Base-by-base conservation (phyloP, 2,113 vertebrate species). In the Nannospalax galili region DNA sequence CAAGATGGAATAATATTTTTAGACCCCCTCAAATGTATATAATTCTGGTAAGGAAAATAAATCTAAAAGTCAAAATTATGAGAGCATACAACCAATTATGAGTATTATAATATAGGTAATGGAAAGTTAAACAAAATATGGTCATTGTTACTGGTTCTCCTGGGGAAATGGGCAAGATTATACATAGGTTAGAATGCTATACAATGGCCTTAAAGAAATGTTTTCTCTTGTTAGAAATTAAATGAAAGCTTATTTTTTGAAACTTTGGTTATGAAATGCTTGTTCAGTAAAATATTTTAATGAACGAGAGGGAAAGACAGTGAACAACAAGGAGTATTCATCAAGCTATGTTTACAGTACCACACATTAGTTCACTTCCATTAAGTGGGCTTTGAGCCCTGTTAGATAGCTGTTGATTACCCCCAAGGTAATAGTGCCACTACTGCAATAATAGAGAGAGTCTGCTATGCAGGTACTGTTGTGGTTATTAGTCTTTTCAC, bases 201-300 rank as follows among this genome's bases (percentile, higher is more conserved):
- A 82, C 3, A 24, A 16, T 40, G 64, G 11, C 28, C 28, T 85
- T 52, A 2, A 84, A 62, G 37, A 32, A 69, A 20, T 86, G 1
- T 60, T 86, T 93, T 48, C 3, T 30, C 22, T 91, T 93, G 17
- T 65, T 88, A 67, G 17, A 92, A 42, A 0, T 22, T 82, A 69
- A 91, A 60, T 67, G 42, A 42, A 73, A 1, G 86, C 20, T 88
- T 95, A 87, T 22, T 4, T 64, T 64, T 82, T 84, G 88, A 30
- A 86, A n/a, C n/a, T n/a, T n/a, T n/a, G n/a, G n/a, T n/a, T n/a
- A n/a, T n/a, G 60, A 58, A 90, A 84, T 88, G 26, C 5, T 64
- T 60, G 17, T 84, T 88, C 9, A 58, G 42, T 82, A 79, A 84
- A 74, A 92, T 67, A 16, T 93, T 65, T 75, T 56, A 56, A 94